Base-by-base conservation (phyloP, 2,797 vertebrate species). In the Lepilemur septentrionalis region DNA sequence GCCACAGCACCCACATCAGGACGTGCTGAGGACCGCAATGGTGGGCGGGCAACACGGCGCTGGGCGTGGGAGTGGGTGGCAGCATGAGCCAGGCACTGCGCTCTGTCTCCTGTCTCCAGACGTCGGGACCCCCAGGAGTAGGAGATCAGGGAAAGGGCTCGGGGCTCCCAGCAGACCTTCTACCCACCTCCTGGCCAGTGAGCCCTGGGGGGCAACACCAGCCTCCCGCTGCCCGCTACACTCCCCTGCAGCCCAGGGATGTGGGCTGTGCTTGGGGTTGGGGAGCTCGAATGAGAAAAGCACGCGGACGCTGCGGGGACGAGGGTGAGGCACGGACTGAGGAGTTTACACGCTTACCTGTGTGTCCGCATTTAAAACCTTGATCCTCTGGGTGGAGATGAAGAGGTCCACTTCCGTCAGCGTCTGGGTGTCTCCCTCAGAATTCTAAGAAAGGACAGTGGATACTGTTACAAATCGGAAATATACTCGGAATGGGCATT, bases 381-480 rank as follows among this genome's bases (percentile, higher is more conserved):
- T 99, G 98, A 99, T 99, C 98, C 99, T 99, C 98, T 99, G 99
- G 13, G 99, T 99, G 94, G 99, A 99, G 98, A 99, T 99, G 98
- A 99, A 99, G 86, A 99, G 99, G 98, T 99, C 99, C 15, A 99
- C 99, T 98, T 99, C 99, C 0, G 99, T 99, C 98, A 99, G 98
- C 2, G 99, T 99, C 98, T 99, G 99, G 59, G 99, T 98, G 0
- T 99, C 99, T 82, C 99, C 99, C 65, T 99, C 99, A 5, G 99
- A 99, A 86, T 98, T 99, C 99, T 99, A 98, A 82, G 97, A 97
- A 84, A 93, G 92, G 97, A 83, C 86, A 73, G 65, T 1, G 35
- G 38, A 25, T 9, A 82, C 89, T 22, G 41, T 98, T 79, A 57
- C 35, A 79, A 28, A 11, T 57, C 2, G 0, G 57, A 76, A 79